A percentile compares a stretch with the other conserved stretches of the same genome.
Evolutionary conservation across 2,797 vertebrate genomes (phyloP).

Genomic region (Crenichthys baileyi): DNA sequence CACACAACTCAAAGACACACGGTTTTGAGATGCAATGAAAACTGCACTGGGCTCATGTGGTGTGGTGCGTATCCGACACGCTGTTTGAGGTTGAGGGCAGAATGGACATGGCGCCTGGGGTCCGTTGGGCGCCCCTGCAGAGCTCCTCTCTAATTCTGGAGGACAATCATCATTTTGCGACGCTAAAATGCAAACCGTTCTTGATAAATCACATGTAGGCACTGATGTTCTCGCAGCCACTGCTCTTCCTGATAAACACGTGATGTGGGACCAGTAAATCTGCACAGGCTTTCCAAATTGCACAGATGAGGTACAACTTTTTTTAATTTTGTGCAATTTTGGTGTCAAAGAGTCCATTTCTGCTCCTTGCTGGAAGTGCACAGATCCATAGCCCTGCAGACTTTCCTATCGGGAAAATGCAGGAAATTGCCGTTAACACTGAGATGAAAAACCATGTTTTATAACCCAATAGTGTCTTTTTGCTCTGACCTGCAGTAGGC

Average conservation of each 20-base stretch:
- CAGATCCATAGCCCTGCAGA: slow-evolving; percentile 49
- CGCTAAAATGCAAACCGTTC: slow-evolving; percentile 38
- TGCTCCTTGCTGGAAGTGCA: slow-evolving; percentile 54
- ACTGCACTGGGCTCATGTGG: slow-evolving; percentile 60
- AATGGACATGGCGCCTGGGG: slow-evolving; percentile 77
- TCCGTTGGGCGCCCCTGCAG: slow-evolving; percentile 73
- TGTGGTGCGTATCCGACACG: slow-evolving; percentile 63
- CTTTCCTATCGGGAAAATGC: slow-evolving; percentile 64
- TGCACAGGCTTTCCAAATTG: slow-evolving; percentile 70
- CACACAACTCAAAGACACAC: slow-evolving; percentile 35
- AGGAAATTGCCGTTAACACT: slow-evolving; percentile 54
- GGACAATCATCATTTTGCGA: slow-evolving; percentile 70
- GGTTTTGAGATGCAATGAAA: slow-evolving; percentile 35
- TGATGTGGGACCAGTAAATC: slow-evolving; percentile 73
- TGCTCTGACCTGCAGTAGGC: slow-evolving; percentile 27
- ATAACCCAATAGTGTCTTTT: slow-evolving; percentile 42
- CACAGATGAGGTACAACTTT: slow-evolving; percentile 54
- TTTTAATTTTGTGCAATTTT: slow-evolving; percentile 38
- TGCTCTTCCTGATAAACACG: slow-evolving; percentile 64
- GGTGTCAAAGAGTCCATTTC: slow-evolving; percentile 49
- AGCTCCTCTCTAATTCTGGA: slow-evolving; percentile 73
- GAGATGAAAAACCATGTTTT: slow-evolving; percentile 51
- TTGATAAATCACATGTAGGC: slow-evolving; percentile 66
- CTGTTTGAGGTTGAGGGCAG: slow-evolving; percentile 60
- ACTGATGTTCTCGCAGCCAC: slow-evolving; percentile 55